Conservation (phyloP, 2,113 vertebrate genomes). For the Strix uralensis region DNA sequence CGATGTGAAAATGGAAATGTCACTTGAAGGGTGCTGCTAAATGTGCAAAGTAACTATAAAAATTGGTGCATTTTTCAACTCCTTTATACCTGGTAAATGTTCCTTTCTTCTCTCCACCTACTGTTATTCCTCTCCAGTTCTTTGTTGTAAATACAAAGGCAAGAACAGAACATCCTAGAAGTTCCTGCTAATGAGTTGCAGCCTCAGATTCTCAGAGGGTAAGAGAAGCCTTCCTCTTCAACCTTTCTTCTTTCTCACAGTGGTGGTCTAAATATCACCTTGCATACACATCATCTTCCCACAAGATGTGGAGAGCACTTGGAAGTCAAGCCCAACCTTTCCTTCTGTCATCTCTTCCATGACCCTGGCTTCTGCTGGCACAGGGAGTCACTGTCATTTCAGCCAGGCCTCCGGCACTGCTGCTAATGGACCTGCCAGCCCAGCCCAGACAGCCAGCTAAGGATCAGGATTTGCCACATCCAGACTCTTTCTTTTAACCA, state of each 20-base stretch:
- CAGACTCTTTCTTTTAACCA: not conserved
- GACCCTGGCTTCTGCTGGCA: not conserved
- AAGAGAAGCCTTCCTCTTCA: not conserved
- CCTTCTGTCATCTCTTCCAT: not conserved
- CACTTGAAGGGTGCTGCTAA: not conserved
- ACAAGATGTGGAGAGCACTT: fast-evolving
- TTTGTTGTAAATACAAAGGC: not conserved
- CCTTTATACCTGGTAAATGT: not conserved
- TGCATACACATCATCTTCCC: not conserved
- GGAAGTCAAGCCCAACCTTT: not conserved
- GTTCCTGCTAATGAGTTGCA: constrained; percentile 2
- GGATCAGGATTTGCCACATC: not conserved
- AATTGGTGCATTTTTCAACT: not conserved
- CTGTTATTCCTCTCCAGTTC: not conserved
- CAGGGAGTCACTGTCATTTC: not conserved
- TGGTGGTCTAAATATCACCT: not conserved
- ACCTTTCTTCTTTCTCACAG: not conserved
- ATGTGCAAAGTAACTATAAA: not conserved
- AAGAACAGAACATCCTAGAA: not conserved
- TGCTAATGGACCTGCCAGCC: not conserved
- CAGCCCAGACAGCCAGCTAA: not conserved
- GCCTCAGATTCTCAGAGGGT: not conserved
- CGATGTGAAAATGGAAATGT: not conserved
- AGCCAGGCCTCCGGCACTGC: not conserved
- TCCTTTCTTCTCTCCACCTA: not conserved